phyloP scores from a whole-genome alignment of 2,113 vertebrate species.

The Zapornia atra region DNA sequence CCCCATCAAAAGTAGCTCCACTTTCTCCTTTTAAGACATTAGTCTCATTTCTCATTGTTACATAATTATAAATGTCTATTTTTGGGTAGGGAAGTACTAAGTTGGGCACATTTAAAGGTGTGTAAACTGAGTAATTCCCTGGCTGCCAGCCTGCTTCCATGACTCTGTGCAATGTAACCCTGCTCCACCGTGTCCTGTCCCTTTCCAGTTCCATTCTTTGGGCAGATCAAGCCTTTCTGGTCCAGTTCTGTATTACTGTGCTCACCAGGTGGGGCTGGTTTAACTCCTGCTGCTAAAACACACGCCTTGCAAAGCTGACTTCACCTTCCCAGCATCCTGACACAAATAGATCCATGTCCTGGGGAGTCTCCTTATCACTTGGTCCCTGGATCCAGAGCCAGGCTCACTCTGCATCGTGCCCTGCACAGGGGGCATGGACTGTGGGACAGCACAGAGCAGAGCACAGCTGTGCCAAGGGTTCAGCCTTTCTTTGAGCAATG shows the following conservation, averaged over 20 bases:
- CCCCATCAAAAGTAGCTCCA: background rate
- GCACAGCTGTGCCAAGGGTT: background rate
- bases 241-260: background rate
- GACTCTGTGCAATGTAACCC: background rate
- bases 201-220: background rate
- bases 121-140: background rate
- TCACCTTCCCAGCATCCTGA: background rate
- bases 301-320: background rate
- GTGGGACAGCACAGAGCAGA: background rate
- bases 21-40: background rate
- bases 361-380: rapidly evolving
- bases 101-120: background rate
- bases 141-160: background rate
- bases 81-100: background rate
- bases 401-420: background rate
- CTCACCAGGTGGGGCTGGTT: background rate
- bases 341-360: background rate
- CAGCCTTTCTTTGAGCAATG: background rate
- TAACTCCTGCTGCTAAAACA: background rate
- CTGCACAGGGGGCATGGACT: rapidly evolving
- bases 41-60: background rate
- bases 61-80: background rate
- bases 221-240: background rate
- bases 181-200: rapidly evolving
- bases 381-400: background rate